Evolutionary conservation across 2,113 vertebrate species (phyloP).

Genomic region (Merops nubicus): DNA sequence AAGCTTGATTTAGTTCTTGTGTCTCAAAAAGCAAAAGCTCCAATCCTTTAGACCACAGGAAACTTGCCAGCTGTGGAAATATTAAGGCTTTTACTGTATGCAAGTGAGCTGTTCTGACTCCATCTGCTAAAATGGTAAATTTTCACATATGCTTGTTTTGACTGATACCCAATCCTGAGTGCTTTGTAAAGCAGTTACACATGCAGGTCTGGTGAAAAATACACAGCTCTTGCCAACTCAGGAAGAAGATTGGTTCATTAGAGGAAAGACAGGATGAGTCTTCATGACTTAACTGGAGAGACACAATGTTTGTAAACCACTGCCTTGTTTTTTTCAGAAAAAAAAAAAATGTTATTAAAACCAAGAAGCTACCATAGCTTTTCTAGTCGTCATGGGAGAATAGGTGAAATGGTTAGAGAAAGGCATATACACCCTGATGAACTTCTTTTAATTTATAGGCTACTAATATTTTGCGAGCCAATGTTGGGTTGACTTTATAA

Average conservation of each 20-base stretch:
- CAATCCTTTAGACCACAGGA: not conserved
- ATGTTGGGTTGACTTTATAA: not conserved
- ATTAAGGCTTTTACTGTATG: slow-evolving; percentile 8
- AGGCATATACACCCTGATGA: not conserved
- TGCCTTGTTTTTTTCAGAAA: not conserved
- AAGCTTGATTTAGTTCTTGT: not conserved
- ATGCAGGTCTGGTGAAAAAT: not conserved
- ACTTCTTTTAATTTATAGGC: not conserved
- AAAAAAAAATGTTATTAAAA: not conserved
- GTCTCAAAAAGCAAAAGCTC: not conserved
- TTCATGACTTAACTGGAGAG: not conserved
- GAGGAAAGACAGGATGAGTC: not conserved
- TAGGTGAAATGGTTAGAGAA: not conserved
- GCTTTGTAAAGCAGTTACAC: not conserved
- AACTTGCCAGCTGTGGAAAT: slow-evolving; percentile 43
- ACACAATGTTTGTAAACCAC: not conserved
- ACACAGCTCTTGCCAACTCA: not conserved
- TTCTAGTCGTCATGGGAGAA: not conserved
- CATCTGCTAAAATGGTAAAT: slow-evolving; percentile 37
- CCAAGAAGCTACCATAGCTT: not conserved
- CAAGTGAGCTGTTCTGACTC: not conserved
- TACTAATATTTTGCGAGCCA: not conserved
- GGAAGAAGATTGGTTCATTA: not conserved
- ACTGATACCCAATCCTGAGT: not conserved
- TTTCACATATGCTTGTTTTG: slow-evolving; percentile 8